Conservation (phyloP, 1,140 invertebrate genomes). For the Trichoplusia ni region DNA sequence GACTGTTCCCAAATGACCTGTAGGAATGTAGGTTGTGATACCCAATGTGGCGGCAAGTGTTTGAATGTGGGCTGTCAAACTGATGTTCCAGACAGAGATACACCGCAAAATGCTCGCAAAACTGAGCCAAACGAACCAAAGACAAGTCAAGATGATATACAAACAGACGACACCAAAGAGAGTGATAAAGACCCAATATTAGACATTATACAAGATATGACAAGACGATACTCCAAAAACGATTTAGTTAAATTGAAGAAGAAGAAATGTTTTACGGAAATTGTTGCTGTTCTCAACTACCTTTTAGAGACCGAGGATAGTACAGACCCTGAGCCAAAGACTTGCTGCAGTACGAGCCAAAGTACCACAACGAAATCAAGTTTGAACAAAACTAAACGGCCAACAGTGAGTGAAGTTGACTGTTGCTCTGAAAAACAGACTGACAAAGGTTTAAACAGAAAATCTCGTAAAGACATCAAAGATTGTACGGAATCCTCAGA, state of each 20-base stretch:
- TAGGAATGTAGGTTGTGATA: too few relatives aligned
- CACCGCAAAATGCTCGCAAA: too few relatives aligned
- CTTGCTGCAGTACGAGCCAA: constrained; percentile 12
- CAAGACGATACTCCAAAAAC: constrained; percentile 67
- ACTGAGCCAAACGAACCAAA: too few relatives aligned
- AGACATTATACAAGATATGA: constrained; percentile 67
- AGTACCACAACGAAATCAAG: constrained; percentile 30
- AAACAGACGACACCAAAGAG: too few relatives aligned
- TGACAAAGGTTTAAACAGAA: constrained; percentile 55
- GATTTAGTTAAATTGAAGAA: constrained; percentile 57
- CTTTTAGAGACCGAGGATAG: constrained; percentile 70
- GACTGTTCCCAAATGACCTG: too few relatives aligned
- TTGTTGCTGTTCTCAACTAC: constrained; percentile 67
- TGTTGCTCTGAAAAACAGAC: constrained; percentile 33
- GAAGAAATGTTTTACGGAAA: constrained; percentile 73
- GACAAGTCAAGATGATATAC: too few relatives aligned
- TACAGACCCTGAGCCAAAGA: constrained; percentile 49
- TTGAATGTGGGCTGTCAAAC: neutral
- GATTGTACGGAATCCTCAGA: constrained; percentile 58
- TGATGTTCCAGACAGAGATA: neutral
- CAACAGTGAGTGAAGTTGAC: constrained; percentile 7
- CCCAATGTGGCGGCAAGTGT: too few relatives aligned
- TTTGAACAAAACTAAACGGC: constrained; percentile 17
- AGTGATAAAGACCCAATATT: constrained; percentile 59
- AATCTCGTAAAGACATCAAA: constrained; percentile 37